Evolutionary conservation across 1,140 invertebrate species (phyloP), one percentile per base, ranked within the genome.

Genomic region (Macrobrachium nipponense): DNA sequence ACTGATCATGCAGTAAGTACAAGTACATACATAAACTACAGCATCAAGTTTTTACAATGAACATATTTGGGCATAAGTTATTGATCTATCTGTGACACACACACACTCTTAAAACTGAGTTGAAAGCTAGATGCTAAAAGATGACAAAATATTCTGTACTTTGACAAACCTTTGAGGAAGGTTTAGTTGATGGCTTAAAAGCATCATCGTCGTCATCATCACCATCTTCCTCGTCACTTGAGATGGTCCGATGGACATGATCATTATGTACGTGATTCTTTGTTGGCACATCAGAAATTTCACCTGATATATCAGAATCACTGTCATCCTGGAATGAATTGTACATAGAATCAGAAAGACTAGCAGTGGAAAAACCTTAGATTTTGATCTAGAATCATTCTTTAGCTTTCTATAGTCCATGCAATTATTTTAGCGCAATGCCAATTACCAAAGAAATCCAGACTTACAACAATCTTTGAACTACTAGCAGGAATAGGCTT

Each of bases 291-390:
- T 43, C 14, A 72, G 14, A 23, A n/a, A 59, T 76, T 20, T 73
- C 77, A 59, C 43, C 83, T 62, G 83, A 86, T 78, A 77, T 80
- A 43, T 86, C 83, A 43, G 83, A 86, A 62, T 86, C 83, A 75
- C 83, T 86, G 8, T 86, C 82, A 70, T 85, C 83, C 78, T 86
- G 59, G 66, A 73, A 59, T 5, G 23, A 59, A 44, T 36, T 36
- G 27, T 70, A n/a, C 36, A 59, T 44, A 68, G 1, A 27, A 18
- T n/a, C 51, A 51, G 51, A 12, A 12, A 10, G 51, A 51, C 27
- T 36, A 36, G 51, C 12, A 51, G 0, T 51, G 12, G 12, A 51
- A 51, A 51, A 51, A 51, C 8, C 1, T 36, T 36, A 5, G 0
- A 51, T 10, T 51, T 51, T 51, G 12, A 51, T 51, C 51, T 51